Evolutionary conservation across 1,140 invertebrate species (phyloP).

Genomic region (Brachionus angularis): DNA sequence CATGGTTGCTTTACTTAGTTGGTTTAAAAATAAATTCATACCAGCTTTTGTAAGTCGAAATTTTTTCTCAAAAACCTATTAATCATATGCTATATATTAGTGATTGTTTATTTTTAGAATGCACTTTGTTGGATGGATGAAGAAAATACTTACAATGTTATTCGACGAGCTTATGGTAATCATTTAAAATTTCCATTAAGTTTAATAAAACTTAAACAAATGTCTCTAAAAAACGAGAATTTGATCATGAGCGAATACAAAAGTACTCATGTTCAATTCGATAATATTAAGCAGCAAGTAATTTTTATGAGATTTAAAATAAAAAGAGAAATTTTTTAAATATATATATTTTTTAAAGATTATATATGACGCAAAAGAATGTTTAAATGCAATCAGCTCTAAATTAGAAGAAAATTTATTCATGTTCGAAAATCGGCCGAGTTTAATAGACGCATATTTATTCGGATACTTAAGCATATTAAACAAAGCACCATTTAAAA

Average conservation of each 20-base stretch:
- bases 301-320: neutral
- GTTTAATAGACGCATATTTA: slow-evolving; percentile 21
- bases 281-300: slow-evolving; percentile 22
- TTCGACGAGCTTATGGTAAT: slow-evolving; percentile 21
- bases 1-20: slow-evolving; percentile 23
- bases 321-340: too few species aligned
- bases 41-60: slow-evolving; percentile 34
- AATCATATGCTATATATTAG: neutral
- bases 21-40: slow-evolving; percentile 36
- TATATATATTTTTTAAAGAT: neutral
- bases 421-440: slow-evolving; percentile 30
- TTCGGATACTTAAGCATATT: slow-evolving; percentile 38
- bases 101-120: slow-evolving; percentile 3
- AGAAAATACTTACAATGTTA: slow-evolving; percentile 31
- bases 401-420: slow-evolving; percentile 12
- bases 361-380: slow-evolving; percentile 29
- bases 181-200: slow-evolving; percentile 35
- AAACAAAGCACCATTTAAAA: slow-evolving; percentile 15
- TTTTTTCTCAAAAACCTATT: neutral
- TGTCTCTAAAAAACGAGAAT: neutral
- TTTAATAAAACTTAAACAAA: neutral
- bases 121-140: slow-evolving; percentile 23
- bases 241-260: neutral
- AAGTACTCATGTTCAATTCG: slow-evolving; percentile 11
- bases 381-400: neutral